Evolutionary conservation across 2,888 invertebrate species (phyloP).

Genomic region (Hoplodrina blanda): DNA sequence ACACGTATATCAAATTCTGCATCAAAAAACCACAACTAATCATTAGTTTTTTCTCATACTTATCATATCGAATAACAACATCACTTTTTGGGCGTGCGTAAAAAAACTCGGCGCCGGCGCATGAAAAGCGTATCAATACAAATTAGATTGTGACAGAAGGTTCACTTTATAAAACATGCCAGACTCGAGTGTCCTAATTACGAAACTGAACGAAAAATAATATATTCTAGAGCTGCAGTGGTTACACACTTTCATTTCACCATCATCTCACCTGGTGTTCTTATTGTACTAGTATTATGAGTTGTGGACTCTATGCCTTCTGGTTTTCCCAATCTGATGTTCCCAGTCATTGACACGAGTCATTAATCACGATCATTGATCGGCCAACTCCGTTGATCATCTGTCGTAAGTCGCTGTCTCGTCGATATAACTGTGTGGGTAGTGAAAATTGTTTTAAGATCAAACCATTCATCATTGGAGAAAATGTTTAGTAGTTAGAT

Average conservation of each 20-base stretch:
- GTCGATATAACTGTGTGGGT: slow-evolving; percentile 30
- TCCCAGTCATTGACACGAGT: slow-evolving; percentile 62
- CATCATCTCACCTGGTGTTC: background rate
- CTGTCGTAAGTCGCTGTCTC: slow-evolving; percentile 28
- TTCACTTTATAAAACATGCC: background rate
- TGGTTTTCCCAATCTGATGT: slow-evolving; percentile 7
- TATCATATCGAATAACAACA: slow-evolving; percentile 58
- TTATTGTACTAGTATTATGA: background rate
- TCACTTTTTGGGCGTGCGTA: slow-evolving; percentile 61
- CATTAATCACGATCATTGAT: slow-evolving; percentile 72
- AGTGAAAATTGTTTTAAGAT: slow-evolving; percentile 46
- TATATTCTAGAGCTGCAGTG: background rate
- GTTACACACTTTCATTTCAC: background rate
- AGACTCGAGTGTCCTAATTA: too few relatives aligned
- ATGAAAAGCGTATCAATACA: slow-evolving; percentile 28
- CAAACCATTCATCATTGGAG: slow-evolving; percentile 24
- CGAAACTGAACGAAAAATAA: too few relatives aligned
- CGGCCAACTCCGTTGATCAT: slow-evolving; percentile 53
- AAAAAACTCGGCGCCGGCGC: slow-evolving; percentile 65
- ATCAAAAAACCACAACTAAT: slow-evolving; percentile 41
- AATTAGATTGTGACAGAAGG: slow-evolving; percentile 21
- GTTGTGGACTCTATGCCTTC: slow-evolving; percentile 20
- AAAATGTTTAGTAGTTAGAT: slow-evolving; percentile 22
- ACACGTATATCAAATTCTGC: slow-evolving; percentile 27
- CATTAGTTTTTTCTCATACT: slow-evolving; percentile 41